Conservation (phyloP, 2,888 invertebrate species). For the Ornithoptera priamus region DNA sequence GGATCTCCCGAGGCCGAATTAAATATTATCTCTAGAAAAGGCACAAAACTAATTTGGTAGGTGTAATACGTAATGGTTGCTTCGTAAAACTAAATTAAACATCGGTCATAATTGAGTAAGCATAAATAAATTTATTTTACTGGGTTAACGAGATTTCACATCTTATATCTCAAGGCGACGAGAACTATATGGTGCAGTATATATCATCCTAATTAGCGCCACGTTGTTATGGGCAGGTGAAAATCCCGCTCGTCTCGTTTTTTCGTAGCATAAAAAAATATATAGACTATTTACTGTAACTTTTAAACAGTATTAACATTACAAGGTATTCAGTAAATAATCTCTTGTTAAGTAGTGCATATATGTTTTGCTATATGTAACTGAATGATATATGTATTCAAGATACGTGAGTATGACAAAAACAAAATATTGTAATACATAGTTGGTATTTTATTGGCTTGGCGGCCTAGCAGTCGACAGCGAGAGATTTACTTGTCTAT, state of each 20-base stretch:
- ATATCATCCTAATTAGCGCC: no score
- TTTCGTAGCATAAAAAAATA: no score
- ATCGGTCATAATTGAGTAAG: not conserved
- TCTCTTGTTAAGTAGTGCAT: no score
- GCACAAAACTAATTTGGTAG: constrained; percentile 6
- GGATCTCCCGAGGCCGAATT: constrained; percentile 10
- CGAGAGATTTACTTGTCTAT: constrained; percentile 45
- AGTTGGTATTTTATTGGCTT: constrained; percentile 6
- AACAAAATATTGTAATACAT: constrained; percentile 4
- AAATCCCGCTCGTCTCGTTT: no score
- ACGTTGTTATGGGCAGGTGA: no score
- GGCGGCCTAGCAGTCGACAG: constrained; percentile 8
- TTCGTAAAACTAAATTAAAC: not conserved
- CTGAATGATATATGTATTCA: constrained; percentile 8
- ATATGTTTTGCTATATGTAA: not conserved
- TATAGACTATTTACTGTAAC: no score
- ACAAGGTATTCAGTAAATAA: no score
- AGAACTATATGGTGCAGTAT: no score
- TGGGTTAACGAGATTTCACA: no score
- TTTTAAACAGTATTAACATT: no score
- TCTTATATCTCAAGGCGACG: no score
- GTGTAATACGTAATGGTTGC: not conserved
- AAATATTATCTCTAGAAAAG: constrained; percentile 12
- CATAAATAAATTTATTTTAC: not conserved
- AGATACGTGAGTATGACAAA: constrained; percentile 3